phyloP scores from a whole-genome alignment of 2,797 vertebrate species.

The Picus viridis region DNA sequence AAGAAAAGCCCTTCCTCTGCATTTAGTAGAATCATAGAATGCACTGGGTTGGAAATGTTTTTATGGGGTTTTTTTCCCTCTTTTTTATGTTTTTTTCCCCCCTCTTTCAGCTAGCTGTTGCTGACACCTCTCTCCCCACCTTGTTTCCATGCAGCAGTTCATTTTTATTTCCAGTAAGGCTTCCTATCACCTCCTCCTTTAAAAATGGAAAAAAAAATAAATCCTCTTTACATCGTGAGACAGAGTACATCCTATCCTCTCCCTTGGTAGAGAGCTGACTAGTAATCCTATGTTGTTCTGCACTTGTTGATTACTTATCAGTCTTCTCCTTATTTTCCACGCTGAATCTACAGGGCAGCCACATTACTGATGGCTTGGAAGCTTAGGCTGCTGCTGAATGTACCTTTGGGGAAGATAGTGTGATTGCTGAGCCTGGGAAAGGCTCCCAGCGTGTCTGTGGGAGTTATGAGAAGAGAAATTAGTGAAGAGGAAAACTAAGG shows the following conservation, averaged over 20 bases:
- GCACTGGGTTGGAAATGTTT: background rate
- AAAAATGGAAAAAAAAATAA: background rate
- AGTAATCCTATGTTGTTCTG: background rate
- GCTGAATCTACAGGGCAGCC: background rate
- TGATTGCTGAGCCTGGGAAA: slow-evolving; percentile 12
- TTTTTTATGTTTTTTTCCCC: background rate
- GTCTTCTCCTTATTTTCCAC: background rate
- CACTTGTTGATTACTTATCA: background rate
- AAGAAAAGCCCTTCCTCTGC: background rate
- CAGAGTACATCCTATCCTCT: background rate
- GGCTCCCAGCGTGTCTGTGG: background rate
- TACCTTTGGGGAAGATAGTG: slow-evolving; percentile 6
- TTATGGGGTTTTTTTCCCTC: too few relatives aligned
- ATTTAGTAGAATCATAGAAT: background rate
- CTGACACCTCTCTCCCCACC: background rate
- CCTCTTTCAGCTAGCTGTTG: background rate
- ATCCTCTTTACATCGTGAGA: background rate
- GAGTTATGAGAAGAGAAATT: slow-evolving; percentile 21
- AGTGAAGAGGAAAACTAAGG: slow-evolving; percentile 32
- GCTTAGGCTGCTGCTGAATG: slow-evolving; percentile 15
- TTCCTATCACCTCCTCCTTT: background rate
- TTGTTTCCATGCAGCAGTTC: background rate
- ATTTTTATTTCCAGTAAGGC: background rate
- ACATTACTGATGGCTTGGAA: background rate
- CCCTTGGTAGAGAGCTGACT: background rate